phyloP scores from a whole-genome alignment of 2,113 vertebrate species.

The Rhinopomastus cyanomelas region DNA sequence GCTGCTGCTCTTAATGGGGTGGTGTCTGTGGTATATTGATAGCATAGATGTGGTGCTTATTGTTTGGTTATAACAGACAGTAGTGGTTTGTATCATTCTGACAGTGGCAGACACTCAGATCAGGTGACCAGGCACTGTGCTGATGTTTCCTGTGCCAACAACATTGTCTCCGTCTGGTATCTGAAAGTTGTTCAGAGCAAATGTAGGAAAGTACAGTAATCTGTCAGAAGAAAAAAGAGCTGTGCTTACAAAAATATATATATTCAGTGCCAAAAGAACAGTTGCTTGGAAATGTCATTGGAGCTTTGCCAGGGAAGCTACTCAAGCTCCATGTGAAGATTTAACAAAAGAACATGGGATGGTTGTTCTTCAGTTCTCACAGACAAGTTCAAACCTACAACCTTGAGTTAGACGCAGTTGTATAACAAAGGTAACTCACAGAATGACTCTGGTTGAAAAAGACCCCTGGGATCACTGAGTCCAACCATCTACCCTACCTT shows the following conservation, averaged over 20 bases:
- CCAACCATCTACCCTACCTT: too few species aligned
- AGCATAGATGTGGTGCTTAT: not conserved
- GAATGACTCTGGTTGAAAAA: too few species aligned
- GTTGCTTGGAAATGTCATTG: slow-evolving; percentile 1
- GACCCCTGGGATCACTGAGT: too few species aligned
- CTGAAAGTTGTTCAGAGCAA: not conserved
- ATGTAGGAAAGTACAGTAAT: not conserved
- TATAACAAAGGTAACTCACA: not conserved
- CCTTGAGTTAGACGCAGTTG: not conserved
- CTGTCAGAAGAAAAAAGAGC: not conserved
- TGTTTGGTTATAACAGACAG: not conserved
- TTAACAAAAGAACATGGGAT: not conserved
- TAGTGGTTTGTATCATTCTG: not conserved
- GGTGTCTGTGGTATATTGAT: not conserved
- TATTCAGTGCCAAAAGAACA: not conserved
- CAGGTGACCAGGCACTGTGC: not conserved
- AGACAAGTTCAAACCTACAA: not conserved
- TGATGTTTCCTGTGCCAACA: not conserved
- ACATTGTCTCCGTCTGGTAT: not conserved
- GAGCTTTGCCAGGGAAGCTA: not conserved
- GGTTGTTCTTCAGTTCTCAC: not conserved
- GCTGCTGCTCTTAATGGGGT: not conserved
- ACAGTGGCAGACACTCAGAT: not conserved
- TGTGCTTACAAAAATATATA: not conserved
- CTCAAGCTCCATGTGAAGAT: not conserved